Evolutionary conservation across 2,888 invertebrate genomes (phyloP), one percentile per base, ranked within the genome.

Genomic region (Lissonota sp.): DNA sequence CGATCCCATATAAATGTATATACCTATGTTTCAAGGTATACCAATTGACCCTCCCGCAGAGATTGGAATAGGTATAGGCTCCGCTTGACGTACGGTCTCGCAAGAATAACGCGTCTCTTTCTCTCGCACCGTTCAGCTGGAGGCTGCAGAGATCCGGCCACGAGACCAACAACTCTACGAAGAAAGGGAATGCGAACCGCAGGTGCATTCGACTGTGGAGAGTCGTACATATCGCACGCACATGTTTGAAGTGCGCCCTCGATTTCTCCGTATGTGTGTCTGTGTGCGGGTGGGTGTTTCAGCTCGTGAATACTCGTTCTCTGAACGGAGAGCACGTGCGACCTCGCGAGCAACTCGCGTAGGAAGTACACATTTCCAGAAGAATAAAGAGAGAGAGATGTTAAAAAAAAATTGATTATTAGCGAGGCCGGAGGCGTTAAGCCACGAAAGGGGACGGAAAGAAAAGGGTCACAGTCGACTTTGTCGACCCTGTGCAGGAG

Each of bases 31-130:
- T 46, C 37, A 37, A 70, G 10, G 40, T 53, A 66, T 53, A 57
- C 57, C 8, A 12, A 53, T 53, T 86, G 88, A 85, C 86, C 87
- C 88, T 84, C 84, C 84, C 85, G 83, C 84, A 67, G 72, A 78
- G 82, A 79, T 78, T 74, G 83, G 76, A 83, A 76, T 86, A 81
- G 81, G 81, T 70, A 77, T 73, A 77, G 80, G 80, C 77, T 77
- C 80, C 80, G 73, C 80, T 73, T 77, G 77, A 73, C 77, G 77
- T 77, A 73, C 73, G 53, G 62, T 12, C 76, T 39, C 66, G 62
- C 42, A 40, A 46, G 73, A 73, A 73, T 64, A 64, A 57, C 46
- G 55, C 44, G 37, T 55, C 63, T 14, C 40, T 55, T 49, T 46
- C 58, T 39, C 40, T 60, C 10, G 39, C 60, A 53, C 55, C 53